Evolutionary conservation across 2,888 invertebrate species (phyloP).

Genomic region (Nasonovia ribisnigri): DNA sequence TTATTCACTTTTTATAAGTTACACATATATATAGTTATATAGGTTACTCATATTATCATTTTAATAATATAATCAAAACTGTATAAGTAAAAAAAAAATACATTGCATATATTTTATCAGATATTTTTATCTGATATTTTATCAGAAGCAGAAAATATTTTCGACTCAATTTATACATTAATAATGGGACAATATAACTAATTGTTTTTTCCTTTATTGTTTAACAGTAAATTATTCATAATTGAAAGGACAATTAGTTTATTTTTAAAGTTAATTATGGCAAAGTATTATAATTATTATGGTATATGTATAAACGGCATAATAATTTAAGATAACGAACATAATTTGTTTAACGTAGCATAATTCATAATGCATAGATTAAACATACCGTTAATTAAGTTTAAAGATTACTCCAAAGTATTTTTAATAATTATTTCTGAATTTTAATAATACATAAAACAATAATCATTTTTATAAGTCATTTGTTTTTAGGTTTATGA

Average conservation of each 20-base stretch:
- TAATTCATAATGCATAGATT: slow-evolving; percentile 2
- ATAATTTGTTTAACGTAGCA: slow-evolving; percentile 17
- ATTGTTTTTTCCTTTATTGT: not conserved
- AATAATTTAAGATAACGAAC: not conserved
- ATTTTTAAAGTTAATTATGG: not conserved
- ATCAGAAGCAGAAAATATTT: not conserved
- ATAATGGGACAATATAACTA: not conserved
- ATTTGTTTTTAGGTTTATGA: not conserved
- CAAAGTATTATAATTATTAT: not conserved
- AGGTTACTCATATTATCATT: not conserved
- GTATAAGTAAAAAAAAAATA: not conserved
- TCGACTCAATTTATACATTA: not conserved
- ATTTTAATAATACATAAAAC: not conserved
- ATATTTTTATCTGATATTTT: too few species aligned
- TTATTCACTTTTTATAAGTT: not conserved
- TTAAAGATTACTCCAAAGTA: not conserved
- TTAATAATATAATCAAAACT: not conserved
- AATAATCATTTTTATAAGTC: not conserved
- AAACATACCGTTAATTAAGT: slow-evolving; percentile 32
- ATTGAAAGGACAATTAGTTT: not conserved
- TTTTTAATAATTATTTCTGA: not conserved
- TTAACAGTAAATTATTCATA: not conserved
- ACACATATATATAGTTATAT: not conserved
- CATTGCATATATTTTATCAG: too few species aligned
- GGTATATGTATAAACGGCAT: not conserved